These are phyloP conservation scores for Drosophila demipolita DNA, from an alignment of 2,888 invertebrate genomes.

Conservation along the genomic window DNA sequence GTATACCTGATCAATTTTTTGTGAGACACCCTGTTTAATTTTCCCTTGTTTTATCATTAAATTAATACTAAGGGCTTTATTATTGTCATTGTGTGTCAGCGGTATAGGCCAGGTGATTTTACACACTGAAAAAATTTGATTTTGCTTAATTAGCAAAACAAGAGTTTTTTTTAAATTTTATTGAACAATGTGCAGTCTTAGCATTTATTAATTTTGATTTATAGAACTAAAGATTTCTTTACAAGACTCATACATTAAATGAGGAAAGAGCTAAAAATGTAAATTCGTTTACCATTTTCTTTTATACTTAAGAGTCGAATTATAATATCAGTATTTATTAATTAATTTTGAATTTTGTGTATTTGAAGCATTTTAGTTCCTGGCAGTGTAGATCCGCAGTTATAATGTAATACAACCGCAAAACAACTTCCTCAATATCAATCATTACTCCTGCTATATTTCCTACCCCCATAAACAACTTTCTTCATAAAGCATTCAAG, in stretches of 20 bases:
- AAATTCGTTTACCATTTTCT: not conserved
- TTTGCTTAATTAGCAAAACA: not conserved
- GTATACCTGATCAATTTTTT: conserved; percentile 2
- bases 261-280: not conserved
- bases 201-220: not conserved
- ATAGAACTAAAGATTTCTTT: not conserved
- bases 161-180: not conserved
- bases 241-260: not conserved
- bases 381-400: conserved; percentile 44
- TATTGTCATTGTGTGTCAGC: conserved; percentile 51
- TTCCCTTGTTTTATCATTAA: conserved; percentile 57
- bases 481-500: conserved; percentile 63
- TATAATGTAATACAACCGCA: conserved; percentile 56
- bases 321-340: not conserved
- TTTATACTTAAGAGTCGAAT: not conserved
- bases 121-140: conserved; percentile 43
- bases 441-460: conserved; percentile 71
- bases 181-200: not conserved
- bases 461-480: conserved; percentile 60
- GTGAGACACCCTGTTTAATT: conserved; percentile 61
- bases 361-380: not conserved
- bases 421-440: conserved; percentile 77
- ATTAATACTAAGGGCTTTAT: conserved; percentile 66
- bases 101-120: conserved; percentile 39
- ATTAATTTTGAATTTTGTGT: not conserved